Conservation (phyloP, 1,140 invertebrate genomes). For the Drosophila dunni region DNA sequence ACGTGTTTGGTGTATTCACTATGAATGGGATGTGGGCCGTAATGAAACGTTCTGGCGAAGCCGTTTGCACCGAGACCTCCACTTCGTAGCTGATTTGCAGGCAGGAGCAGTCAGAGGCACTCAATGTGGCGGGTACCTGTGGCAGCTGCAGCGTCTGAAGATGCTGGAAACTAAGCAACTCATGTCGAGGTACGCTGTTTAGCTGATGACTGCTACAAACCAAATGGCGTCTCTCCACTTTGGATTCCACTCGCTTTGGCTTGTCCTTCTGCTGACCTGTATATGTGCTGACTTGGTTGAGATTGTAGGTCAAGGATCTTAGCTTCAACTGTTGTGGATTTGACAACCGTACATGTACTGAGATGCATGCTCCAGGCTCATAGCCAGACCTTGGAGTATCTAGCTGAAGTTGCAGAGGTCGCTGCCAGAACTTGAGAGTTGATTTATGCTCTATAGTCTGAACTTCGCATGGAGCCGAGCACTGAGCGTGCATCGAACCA, state of each 20-base stretch:
- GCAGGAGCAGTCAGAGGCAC: constrained; percentile 87
- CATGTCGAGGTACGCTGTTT: constrained; percentile 84
- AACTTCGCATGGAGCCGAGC: constrained; percentile 25
- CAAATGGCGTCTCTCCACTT: constrained; percentile 84
- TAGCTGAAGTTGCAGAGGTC: constrained; percentile 61
- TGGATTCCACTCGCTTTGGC: constrained; percentile 60
- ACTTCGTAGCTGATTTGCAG: constrained; percentile 89
- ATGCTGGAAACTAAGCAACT: constrained; percentile 76
- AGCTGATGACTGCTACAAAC: constrained; percentile 85
- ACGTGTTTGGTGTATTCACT: constrained; percentile 85
- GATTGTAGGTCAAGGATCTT: constrained; percentile 84
- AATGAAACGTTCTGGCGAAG: constrained; percentile 84
- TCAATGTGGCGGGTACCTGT: constrained; percentile 88
- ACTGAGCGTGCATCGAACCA: constrained; percentile 78
- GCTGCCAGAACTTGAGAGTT: constrained; percentile 64
- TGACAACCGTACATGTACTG: constrained; percentile 62
- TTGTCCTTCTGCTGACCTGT: constrained; percentile 49
- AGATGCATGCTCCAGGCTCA: constrained; percentile 67
- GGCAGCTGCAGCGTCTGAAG: constrained; percentile 86
- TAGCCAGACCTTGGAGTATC: constrained; percentile 64
- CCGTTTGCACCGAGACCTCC: constrained; percentile 85
- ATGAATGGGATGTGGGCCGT: constrained; percentile 84
- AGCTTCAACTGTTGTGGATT: constrained; percentile 84
- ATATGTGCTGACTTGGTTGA: constrained; percentile 74
- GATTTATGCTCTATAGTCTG: constrained; percentile 46